These are phyloP conservation scores for Sinocyclocheilus rhinocerous DNA, from an alignment of 2,113 vertebrate genomes.

Conservation along the genomic window DNA sequence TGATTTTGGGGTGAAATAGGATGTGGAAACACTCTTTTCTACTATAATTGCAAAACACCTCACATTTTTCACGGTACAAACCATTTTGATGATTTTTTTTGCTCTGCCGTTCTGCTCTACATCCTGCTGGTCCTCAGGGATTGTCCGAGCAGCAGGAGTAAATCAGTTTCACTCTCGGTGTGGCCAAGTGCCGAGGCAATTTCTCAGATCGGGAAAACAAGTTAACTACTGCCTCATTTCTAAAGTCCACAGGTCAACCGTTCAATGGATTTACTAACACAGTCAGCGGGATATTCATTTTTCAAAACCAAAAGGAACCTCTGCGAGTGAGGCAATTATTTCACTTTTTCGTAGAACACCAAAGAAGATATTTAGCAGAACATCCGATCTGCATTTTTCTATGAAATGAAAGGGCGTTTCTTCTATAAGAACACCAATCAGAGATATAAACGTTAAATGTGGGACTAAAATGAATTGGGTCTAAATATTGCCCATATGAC, in stretches of 20 bases:
- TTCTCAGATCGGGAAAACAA: constrained; percentile 23
- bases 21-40: not conserved
- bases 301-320: not conserved
- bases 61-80: not conserved
- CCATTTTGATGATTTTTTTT: not conserved
- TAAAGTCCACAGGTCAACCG: constrained; percentile 13
- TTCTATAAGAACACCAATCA: not conserved
- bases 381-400: not conserved
- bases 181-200: not conserved
- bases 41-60: not conserved
- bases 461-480: not conserved
- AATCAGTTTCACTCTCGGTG: constrained; percentile 13
- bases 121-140: constrained; percentile 2
- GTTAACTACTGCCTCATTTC: not conserved
- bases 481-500: not conserved
- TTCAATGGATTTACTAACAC: not conserved
- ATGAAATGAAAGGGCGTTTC: not conserved
- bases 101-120: constrained; percentile 30
- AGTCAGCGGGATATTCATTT: not conserved
- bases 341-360: not conserved
- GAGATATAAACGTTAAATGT: not conserved
- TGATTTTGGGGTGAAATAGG: not conserved
- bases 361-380: not conserved
- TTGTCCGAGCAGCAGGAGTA: not conserved
- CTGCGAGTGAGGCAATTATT: not conserved